phyloP scores from a whole-genome alignment of 2,113 vertebrate genomes.

The Carlito syrichta region DNA sequence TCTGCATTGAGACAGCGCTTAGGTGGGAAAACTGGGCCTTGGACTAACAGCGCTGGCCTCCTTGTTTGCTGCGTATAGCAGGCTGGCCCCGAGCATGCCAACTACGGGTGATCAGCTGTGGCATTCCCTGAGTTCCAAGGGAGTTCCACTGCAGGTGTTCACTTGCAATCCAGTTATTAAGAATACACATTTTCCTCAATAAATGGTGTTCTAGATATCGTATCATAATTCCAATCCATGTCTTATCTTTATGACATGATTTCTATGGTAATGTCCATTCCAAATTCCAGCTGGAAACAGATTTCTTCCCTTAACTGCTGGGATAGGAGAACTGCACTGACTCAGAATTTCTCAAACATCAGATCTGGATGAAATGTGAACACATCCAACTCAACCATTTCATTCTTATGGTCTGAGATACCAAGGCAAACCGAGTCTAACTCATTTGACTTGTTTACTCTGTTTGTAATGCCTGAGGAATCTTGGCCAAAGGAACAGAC shows the following conservation, averaged over 20 bases:
- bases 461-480: not conserved
- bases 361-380: not conserved
- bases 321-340: not conserved
- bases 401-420: not conserved
- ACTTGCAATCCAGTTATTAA: too few relatives aligned
- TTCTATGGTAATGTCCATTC: not conserved
- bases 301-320: not conserved
- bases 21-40: fast-evolving
- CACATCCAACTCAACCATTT: not conserved
- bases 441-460: not conserved
- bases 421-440: not conserved
- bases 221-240: not conserved
- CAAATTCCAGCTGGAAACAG: not conserved
- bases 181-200: not conserved
- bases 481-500: not conserved
- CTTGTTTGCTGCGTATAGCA: fast-evolving
- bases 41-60: not conserved
- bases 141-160: not conserved
- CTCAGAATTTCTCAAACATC: not conserved
- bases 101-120: not conserved
- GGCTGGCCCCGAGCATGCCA: fast-evolving
- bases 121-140: not conserved
- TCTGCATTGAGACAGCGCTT: fast-evolving
- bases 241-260: not conserved
- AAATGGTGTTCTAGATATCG: fast-evolving